phyloP scores from a whole-genome alignment of 64 coral and sea anemone genomes.

The Montipora sp. region DNA sequence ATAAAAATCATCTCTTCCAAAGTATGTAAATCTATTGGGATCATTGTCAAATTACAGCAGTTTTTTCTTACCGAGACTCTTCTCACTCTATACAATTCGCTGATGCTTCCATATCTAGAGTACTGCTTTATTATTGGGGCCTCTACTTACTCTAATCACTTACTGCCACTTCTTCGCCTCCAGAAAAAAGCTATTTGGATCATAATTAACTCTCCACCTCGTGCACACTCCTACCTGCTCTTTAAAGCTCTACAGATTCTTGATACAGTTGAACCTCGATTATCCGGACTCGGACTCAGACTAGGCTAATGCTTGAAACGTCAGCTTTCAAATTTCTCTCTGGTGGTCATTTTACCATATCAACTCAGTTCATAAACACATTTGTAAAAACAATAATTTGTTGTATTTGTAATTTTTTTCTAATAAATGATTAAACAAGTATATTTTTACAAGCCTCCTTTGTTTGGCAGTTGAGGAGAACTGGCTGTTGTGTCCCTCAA shows the following conservation, averaged over 20 bases:
- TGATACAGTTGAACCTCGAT: no score
- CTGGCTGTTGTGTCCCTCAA: no score
- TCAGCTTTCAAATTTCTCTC: no score
- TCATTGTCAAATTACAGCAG: slow-evolving; percentile 47
- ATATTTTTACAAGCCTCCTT: no score
- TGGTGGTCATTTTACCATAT: no score
- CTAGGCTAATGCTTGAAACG: no score
- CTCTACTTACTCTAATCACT: neutral
- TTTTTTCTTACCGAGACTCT: slow-evolving; percentile 1
- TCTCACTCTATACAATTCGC: slow-evolving; percentile 31
- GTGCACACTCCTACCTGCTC: slow-evolving; percentile 16
- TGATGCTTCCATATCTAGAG: slow-evolving; percentile 48
- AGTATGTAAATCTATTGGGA: neutral
- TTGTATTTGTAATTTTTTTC: no score
- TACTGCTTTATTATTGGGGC: neutral
- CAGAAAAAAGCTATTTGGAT: neutral
- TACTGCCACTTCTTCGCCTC: slow-evolving; percentile 40
- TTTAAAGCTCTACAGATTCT: neutral
- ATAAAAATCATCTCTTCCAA: slow-evolving; percentile 20
- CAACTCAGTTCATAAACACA: no score
- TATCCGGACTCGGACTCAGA: no score
- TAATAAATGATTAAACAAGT: no score
- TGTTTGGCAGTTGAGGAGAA: no score
- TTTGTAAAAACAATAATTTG: no score
- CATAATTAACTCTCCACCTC: slow-evolving; percentile 36